Evolutionary conservation across 2,888 invertebrate genomes (phyloP).

Genomic region (Eupithecia exiguata): DNA sequence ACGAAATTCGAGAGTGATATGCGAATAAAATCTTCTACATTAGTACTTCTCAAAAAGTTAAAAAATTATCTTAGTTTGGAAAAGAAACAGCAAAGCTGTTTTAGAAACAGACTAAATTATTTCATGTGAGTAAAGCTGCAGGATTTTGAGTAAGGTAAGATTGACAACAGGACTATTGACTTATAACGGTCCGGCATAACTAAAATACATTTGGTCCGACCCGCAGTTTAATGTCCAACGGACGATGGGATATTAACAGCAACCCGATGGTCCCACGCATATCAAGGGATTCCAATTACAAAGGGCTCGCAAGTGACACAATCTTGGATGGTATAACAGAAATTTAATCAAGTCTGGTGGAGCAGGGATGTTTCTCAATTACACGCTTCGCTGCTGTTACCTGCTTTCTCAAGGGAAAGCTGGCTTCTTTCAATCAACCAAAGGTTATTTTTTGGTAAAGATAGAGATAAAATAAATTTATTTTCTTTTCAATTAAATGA

Average conservation of each 20-base stretch:
- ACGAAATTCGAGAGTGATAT: background rate
- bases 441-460: background rate
- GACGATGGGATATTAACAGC: slow-evolving; percentile 8
- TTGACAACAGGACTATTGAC: background rate
- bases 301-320: slow-evolving; percentile 38
- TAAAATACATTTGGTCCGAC: background rate
- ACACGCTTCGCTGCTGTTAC: slow-evolving; percentile 36
- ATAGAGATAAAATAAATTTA: background rate
- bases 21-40: background rate
- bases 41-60: background rate
- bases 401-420: slow-evolving; percentile 14
- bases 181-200: background rate
- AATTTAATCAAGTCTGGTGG: slow-evolving; percentile 42
- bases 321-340: slow-evolving; percentile 38
- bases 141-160: slow-evolving; percentile 3
- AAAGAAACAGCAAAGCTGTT: background rate
- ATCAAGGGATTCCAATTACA: slow-evolving; percentile 39
- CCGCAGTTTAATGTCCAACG: slow-evolving; percentile 4
- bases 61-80: no score
- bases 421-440: slow-evolving; percentile 7
- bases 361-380: slow-evolving; percentile 38
- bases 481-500: background rate
- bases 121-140: background rate
- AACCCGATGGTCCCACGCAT: slow-evolving; percentile 20
- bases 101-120: background rate